Evolutionary conservation across 1,140 invertebrate species (phyloP), one percentile per base, ranked within the genome.

Genomic region (Phthorimaea operculella): DNA sequence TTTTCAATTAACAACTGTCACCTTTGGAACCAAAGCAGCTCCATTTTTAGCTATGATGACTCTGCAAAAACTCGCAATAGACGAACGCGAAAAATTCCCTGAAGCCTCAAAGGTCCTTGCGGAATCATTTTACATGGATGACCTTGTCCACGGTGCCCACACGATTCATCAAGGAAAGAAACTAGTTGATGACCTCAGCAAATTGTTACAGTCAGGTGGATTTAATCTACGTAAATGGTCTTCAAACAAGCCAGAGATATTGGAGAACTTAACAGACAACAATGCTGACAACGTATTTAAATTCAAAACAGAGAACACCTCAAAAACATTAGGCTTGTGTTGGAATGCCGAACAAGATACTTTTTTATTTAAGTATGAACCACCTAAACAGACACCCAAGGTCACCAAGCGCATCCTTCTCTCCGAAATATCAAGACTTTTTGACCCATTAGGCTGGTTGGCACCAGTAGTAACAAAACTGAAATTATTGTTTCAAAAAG

Each of bases 401-500:
- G 5, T 33, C 7, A 64, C 62, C 7, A 71, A 74, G 55, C 28
- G 63, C 10, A 17, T 33, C 52, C 18, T 57, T 33, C 50, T 66
- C 44, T 63, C 61, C 44, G 52, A 63, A 11, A 63, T 69, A 17
- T 62, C 67, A 7, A 66, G 70, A 61, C 49, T 79, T 4, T 81
- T 67, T 45, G 75, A 83, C 52, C 71, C 72, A 0, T 42, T 75
- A 7, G 83, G 81, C 28, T 64, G 74, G 39, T 18, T 85, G 3
- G 62, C 69, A n/a, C 83, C 77, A 9, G 33, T 79, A 7, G 68
- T 71, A 5, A 59, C 83, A 7, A 57, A 42, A 7, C 61, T 67
- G 9, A 86, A 87, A 62, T 63, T 81, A 10, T 53, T 86, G 1
- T 63, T 86, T 48, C 83, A 87, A 71, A 52, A 63, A 21, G n/a